Evolutionary conservation across 2,797 vertebrate genomes (phyloP), one percentile per base, ranked within the genome.

Genomic region (Neomorphus geoffroyi): DNA sequence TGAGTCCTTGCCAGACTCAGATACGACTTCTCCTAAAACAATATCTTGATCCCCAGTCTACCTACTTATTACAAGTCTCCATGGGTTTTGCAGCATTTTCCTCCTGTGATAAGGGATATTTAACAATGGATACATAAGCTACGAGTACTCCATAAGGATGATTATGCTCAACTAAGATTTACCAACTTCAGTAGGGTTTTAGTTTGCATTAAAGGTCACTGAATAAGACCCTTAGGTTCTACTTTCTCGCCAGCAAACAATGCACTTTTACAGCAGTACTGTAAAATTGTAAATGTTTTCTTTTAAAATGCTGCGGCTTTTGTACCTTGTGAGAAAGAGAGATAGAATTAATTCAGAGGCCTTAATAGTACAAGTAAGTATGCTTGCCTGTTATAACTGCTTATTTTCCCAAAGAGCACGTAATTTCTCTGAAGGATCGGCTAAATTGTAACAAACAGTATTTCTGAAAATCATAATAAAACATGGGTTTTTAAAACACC

Each of bases 381-480:
- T 4, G 2, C 57, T 39, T 73, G 39, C 45, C 61, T 95, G 50
- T 72, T 90, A 28, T 45, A 88, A 79, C 66, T 60, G 53, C 27
- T 92, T 67, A 72, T 96, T 97, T 95, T 91, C 53, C 64, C 69
- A 79, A 93, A 90, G 32, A 93, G 35, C 32, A 43, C 45, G 54
- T 56, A 70, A 84, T 94, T 96, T 91, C 74, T 90, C 85, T 86
- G 70, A 95, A 94, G 54, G 41, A 80, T 65, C 53, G 51, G 15
- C 79, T 93, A 93, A 88, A 92, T 61, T 91, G 53, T 86, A 92
- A 86, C 62, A 91, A 94, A 94, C 57, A 56, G 58, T 56, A 43
- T 65, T 92, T 86, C 43, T 93, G 72, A 92, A 95, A 95, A 97
- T 86, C 86, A 92, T 48, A 92, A 92, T 86, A 94, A 92, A 95